phyloP scores from a whole-genome alignment of 2,113 vertebrate genomes.

The Cavia aperea region DNA sequence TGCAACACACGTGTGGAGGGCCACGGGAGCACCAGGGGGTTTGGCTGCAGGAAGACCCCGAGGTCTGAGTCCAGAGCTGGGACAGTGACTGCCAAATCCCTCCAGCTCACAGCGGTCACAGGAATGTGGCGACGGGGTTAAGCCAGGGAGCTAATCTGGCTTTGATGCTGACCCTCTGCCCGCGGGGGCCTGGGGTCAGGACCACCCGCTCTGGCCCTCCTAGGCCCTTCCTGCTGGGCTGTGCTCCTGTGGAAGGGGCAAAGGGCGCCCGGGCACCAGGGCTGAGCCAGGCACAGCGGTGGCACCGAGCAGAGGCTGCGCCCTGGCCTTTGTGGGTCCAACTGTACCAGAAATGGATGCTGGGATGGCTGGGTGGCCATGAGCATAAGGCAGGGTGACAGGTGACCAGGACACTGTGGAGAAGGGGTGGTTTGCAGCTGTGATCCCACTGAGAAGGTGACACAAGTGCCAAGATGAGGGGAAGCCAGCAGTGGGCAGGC shows the following conservation, averaged over 20 bases:
- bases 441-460: neutral
- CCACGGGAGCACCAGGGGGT: too few species aligned
- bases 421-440: neutral
- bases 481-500: neutral
- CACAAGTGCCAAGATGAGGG: neutral
- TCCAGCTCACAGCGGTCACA: neutral
- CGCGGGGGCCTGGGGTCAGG: neutral
- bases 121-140: slow-evolving; percentile 5
- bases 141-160: slow-evolving; percentile 26
- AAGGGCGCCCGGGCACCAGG: neutral
- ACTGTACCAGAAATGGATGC: rapidly evolving
- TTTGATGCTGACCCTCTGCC: slow-evolving; percentile 43
- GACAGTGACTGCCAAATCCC: neutral
- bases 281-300: neutral
- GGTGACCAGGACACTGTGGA: too few species aligned
- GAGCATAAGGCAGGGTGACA: neutral
- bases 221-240: neutral
- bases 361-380: neutral
- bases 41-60: neutral
- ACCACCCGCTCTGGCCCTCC: slow-evolving; percentile 4
- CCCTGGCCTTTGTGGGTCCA: rapidly evolving
- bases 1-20: rapidly evolving
- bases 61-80: neutral
- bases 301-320: neutral
- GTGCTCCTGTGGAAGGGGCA: neutral